Evolutionary conservation across 2,888 invertebrate genomes (phyloP), one percentile per base, ranked within the genome.

Genomic region (Minunthozetes semirufus): DNA sequence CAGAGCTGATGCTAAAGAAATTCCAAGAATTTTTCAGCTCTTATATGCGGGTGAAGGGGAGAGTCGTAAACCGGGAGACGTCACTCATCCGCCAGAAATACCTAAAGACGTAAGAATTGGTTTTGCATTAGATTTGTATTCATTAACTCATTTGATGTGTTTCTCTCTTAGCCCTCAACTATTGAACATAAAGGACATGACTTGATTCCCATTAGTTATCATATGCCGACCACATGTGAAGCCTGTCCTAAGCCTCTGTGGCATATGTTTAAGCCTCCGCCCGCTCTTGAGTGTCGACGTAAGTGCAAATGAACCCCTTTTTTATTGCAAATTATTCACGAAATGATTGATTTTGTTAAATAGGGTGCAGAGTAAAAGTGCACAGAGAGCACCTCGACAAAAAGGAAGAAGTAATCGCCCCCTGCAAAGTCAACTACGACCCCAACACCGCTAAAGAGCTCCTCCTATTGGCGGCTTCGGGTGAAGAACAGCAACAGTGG

Each of bases 181-280:
- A 87, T 91, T 79, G 87, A 88, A 80, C 89, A 93, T 82, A 94
- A 94, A 84, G 92, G 97, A 17, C 98, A 99, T 85, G 97, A 97
- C 85, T 92, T 98, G 83, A 88, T 96, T 78, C 91, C 92, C 84
- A 93, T 98, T 81, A 93, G 93, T 80, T 98, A 93, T 86, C 96
- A 98, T 85, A 97, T 96, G 89, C 97, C 98, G 75, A 95, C 97
- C 15, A 91, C 93, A 80, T 99, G 98, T 86, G 98, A 98, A 86
- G 91, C 94, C 80, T 99, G 99, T 87, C 90, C 94, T 78, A 94
- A 94, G 82, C 95, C 95, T 81, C 87, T 98, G 80, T 98, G 95
- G 93, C 91, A 96, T 85, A 91, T 98, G 90, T 92, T 99, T 85
- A 90, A 95, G 81, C 98, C 98, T 79, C 97, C 98, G 78, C 93